Evolutionary conservation across 2,888 invertebrate genomes (phyloP).

Genomic region (Disparrhopalites patrizii): DNA sequence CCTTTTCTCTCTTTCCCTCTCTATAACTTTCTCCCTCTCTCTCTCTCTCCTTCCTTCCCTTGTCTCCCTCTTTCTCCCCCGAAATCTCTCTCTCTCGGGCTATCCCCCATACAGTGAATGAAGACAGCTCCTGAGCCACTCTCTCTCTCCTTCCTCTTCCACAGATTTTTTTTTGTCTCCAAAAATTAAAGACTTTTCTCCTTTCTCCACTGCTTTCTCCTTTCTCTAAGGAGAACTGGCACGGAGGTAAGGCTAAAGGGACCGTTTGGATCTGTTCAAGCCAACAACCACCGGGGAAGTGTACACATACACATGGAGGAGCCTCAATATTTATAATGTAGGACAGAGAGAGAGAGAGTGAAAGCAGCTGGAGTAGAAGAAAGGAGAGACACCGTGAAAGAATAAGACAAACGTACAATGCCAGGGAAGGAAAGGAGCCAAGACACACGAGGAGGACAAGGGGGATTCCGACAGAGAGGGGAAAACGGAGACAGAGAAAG

Average conservation of each 20-base stretch:
- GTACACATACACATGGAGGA: too few species aligned
- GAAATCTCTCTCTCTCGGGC: slow-evolving; percentile 14
- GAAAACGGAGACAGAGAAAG: neutral
- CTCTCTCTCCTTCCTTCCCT: neutral
- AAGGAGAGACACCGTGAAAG: neutral
- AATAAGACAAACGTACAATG: neutral
- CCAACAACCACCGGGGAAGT: too few species aligned
- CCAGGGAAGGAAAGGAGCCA: too few species aligned
- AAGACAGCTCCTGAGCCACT: too few species aligned
- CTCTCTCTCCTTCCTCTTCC: neutral
- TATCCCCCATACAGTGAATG: too few species aligned
- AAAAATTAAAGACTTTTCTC: too few species aligned
- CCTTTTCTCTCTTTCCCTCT: neutral
- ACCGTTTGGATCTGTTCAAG: too few species aligned
- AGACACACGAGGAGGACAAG: neutral
- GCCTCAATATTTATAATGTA: neutral
- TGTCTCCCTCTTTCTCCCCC: slow-evolving; percentile 11
- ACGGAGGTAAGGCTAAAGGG: too few species aligned
- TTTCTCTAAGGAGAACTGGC: too few species aligned
- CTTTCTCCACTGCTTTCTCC: slow-evolving; percentile 1
- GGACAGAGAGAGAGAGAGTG: neutral
- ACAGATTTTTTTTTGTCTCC: too few species aligned
- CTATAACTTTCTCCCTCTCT: neutral
- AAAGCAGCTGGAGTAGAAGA: slow-evolving; percentile 13
- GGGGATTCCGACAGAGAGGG: neutral